Percentiles rank a stretch among this genome's conserved stretches.
phyloP scores from a whole-genome alignment of 1,140 invertebrate genomes.

The Drosophila baimaii region DNA sequence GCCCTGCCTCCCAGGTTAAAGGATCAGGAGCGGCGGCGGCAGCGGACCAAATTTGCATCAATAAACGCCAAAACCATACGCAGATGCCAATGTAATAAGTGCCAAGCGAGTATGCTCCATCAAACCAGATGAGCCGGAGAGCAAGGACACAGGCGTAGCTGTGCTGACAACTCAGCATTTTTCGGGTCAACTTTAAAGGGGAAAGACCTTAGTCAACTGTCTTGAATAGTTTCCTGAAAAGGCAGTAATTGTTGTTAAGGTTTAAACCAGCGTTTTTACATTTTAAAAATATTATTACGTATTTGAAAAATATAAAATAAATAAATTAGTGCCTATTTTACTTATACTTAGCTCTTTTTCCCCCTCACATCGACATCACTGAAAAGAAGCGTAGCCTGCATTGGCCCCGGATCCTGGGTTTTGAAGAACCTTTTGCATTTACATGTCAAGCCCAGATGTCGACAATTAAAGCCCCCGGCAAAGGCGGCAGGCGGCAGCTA shows the following conservation, averaged over 20 bases:
- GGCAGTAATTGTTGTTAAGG: too few relatives aligned
- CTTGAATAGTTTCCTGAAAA: too few relatives aligned
- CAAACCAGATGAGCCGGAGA: constrained; percentile 39
- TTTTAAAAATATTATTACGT: not conserved
- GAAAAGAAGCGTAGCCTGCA: constrained; percentile 11
- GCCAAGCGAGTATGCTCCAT: constrained; percentile 78
- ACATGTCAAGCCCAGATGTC: constrained; percentile 73
- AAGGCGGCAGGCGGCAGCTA: constrained; percentile 18
- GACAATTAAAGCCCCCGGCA: constrained; percentile 72
- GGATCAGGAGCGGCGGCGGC: constrained; percentile 46
- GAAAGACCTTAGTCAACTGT: not conserved
- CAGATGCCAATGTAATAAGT: constrained; percentile 80
- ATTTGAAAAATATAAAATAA: not conserved
- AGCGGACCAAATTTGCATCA: constrained; percentile 72
- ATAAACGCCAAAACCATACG: constrained; percentile 82
- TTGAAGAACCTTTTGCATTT: constrained; percentile 77
- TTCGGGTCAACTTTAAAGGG: not conserved
- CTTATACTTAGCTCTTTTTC: not conserved
- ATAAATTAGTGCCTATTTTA: not conserved
- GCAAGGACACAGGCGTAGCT: not conserved
- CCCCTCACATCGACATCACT: constrained; percentile 10
- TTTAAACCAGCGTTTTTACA: too few relatives aligned
- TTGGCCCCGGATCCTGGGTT: constrained; percentile 18
- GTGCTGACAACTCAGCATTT: not conserved
- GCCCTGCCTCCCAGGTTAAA: constrained; percentile 3